Conservation (phyloP, 2,113 vertebrate genomes). For the Chloroceryle aenea region DNA sequence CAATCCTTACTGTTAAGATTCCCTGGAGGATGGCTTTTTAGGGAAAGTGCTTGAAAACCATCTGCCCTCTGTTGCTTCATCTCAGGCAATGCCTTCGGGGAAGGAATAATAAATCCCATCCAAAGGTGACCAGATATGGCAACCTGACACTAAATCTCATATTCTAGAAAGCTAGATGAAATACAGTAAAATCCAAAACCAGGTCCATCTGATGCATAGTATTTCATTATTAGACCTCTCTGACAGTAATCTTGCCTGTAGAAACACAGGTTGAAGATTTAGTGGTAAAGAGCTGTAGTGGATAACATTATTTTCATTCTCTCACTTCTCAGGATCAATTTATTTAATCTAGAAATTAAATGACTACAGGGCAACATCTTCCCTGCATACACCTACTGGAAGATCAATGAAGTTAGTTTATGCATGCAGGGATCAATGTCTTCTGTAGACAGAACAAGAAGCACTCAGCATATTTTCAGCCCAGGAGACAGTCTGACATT, state of each 20-base stretch:
- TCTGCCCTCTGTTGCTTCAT: constrained; percentile 1
- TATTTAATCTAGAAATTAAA: background rate
- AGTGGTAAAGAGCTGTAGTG: background rate
- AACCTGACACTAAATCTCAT: background rate
- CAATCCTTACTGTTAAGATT: background rate
- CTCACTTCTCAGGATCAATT: background rate
- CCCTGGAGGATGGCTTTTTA: background rate
- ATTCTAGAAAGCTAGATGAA: background rate
- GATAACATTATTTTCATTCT: background rate
- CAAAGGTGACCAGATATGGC: background rate
- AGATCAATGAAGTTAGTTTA: background rate
- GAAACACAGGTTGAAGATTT: background rate
- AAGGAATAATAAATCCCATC: background rate
- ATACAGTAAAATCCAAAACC: background rate
- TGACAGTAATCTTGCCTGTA: background rate
- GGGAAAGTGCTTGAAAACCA: background rate
- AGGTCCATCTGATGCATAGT: background rate
- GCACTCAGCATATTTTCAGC: background rate
- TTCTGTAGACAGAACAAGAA: background rate
- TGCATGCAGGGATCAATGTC: background rate
- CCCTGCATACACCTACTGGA: fast-evolving
- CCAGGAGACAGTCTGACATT: background rate
- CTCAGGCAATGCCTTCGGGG: background rate
- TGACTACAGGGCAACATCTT: background rate
- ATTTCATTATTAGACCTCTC: background rate